Evolutionary conservation across 64 coral and sea anemone species (phyloP).

Genomic region (Pocillopora verrucosa): DNA sequence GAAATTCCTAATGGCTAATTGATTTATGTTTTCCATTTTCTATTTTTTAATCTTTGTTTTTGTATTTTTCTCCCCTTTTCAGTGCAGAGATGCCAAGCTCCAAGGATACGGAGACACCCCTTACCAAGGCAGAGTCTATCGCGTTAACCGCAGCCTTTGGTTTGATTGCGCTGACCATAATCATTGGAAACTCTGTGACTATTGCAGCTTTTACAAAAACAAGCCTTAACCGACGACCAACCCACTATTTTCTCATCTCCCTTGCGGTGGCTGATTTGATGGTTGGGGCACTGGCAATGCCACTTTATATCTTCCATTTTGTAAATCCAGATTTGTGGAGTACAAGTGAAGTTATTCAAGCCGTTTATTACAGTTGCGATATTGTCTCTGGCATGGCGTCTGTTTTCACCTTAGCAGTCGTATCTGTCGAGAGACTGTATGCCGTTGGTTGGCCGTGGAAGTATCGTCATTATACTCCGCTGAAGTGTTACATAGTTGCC

Average conservation of each 20-base stretch:
- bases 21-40: too few species aligned
- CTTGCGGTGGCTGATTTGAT: slow-evolving; percentile 84
- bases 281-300: slow-evolving; percentile 68
- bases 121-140: slow-evolving; percentile 22
- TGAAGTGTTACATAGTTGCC: slow-evolving; percentile 38
- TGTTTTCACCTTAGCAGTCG: slow-evolving; percentile 77
- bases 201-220: slow-evolving; percentile 73
- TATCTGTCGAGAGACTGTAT: slow-evolving; percentile 83
- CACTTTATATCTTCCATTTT: slow-evolving; percentile 70
- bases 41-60: neutral
- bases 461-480: slow-evolving; percentile 67
- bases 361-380: slow-evolving; percentile 62
- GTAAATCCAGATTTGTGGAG: slow-evolving; percentile 7
- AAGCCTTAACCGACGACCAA: slow-evolving; percentile 67
- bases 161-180: slow-evolving; percentile 45
- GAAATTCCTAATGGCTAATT: too few species aligned
- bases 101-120: neutral
- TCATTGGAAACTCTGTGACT: slow-evolving; percentile 65
- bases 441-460: slow-evolving; percentile 72
- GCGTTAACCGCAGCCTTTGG: slow-evolving; percentile 62
- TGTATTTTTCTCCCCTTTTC: neutral
- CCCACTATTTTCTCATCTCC: slow-evolving; percentile 87
- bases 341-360: neutral
- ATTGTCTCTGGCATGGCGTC: slow-evolving; percentile 79
- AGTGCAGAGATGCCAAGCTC: neutral